Evolutionary conservation across 2,888 invertebrate genomes (phyloP).

Genomic region (Plagodis pulveraria): DNA sequence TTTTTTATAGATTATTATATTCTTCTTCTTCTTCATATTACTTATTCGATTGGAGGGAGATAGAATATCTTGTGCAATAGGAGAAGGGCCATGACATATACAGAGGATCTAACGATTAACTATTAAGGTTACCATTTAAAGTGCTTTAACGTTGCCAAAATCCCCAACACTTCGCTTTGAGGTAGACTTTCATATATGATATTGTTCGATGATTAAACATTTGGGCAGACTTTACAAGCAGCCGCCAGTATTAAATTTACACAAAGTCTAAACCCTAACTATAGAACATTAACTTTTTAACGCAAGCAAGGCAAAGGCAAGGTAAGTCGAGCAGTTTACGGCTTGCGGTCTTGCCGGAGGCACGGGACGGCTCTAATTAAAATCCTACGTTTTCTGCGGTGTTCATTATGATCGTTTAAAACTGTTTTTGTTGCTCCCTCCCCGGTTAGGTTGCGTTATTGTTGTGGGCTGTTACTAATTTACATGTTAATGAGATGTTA

Average conservation of each 20-base stretch:
- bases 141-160: too few species aligned
- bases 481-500: conserved; percentile 79
- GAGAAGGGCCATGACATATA: too few species aligned
- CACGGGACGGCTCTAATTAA: conserved; percentile 77
- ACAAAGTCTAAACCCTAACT: not conserved
- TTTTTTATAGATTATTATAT: too few species aligned
- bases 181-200: too few species aligned
- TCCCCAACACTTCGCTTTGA: too few species aligned
- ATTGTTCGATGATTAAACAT: too few species aligned
- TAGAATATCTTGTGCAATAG: too few species aligned
- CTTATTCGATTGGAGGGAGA: too few species aligned
- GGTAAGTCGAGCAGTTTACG: conserved; percentile 46
- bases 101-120: too few species aligned
- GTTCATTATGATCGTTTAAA: conserved; percentile 80
- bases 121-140: too few species aligned
- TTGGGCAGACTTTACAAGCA: conserved; percentile 26
- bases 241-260: conserved; percentile 44
- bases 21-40: too few species aligned
- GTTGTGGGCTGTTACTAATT: conserved; percentile 79
- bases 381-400: conserved; percentile 78
- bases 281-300: conserved; percentile 44
- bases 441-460: conserved; percentile 73
- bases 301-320: conserved; percentile 3
- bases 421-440: conserved; percentile 74
- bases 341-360: conserved; percentile 74